Base-by-base conservation (phyloP, 2,888 invertebrate species). In the Beris morrisii region DNA sequence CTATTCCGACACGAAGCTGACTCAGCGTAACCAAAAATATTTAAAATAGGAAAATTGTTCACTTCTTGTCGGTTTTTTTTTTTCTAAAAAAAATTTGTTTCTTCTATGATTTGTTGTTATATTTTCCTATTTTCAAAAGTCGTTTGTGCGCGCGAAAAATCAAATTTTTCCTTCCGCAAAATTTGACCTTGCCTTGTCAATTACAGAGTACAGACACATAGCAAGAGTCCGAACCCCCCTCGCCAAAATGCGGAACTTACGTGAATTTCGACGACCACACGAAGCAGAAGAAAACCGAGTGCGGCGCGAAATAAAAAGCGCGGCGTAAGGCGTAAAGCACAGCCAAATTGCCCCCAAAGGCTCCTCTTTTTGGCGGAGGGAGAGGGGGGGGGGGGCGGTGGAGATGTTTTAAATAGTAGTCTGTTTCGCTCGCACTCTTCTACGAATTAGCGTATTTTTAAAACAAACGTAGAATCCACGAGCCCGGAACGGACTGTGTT, bases 121-220 rank as follows among this genome's bases (percentile, higher is more conserved):
- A 46, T 64, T 53, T 64, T 53, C 44, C n/a, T 44, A 28, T 53
- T 28, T 28, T 50, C 53, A 32, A 7, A 38, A 45, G 22, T 32
- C 45, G 54, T 30, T 52, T 32, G 31, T 46, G 45, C 55, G 45
- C 46, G 54, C 53, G 64, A 38, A 64, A 63, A 53, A 53, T 63
- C 30, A 54, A 64, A 55, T 65, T 57, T 65, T 56, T 65, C 65
- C 65, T 65, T 65, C 65, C 65, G 65, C 65, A 65, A 65, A 50
- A 48, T 48, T 65, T 65, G 65, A 65, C 65, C 65, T 65, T 65
- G 65, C 65, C 48, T 22, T 22, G 64, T 52, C 28, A 64, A 64
- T 64, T 53, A 55, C 38, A 38, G 7, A 9, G 9, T 38, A 38
- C 38, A 44, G 48, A 38, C 38, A 38, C 38, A 38, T 38, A 38